Conservation (phyloP, 2,888 invertebrate species). For the Griposia aprilina region DNA sequence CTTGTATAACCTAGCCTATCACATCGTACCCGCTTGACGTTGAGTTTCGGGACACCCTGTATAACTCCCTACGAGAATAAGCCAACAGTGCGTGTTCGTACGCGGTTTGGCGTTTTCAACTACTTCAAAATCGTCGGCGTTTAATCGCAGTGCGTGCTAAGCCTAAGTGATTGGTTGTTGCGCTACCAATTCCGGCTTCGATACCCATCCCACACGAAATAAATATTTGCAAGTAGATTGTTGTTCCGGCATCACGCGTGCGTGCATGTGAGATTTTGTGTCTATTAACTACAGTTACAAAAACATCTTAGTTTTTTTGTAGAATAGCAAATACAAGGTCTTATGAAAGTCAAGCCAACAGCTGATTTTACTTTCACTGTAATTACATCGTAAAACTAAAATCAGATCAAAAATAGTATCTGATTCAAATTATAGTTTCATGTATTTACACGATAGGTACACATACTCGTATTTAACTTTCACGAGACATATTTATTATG, state of each 20-base stretch:
- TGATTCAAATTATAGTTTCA: background rate
- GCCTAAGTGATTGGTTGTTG: constrained; percentile 4
- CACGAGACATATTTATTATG: background rate
- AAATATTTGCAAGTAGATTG: background rate
- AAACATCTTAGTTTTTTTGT: constrained; percentile 13
- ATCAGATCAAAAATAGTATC: constrained; percentile 18
- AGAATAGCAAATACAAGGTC: constrained; percentile 18
- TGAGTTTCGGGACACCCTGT: too few relatives aligned
- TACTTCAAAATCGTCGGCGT: background rate
- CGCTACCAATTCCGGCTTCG: constrained; percentile 6
- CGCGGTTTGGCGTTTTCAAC: background rate
- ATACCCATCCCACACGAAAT: constrained; percentile 11
- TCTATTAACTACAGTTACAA: background rate
- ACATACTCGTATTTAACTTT: background rate
- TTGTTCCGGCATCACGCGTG: constrained; percentile 1
- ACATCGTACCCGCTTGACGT: too few relatives aligned
- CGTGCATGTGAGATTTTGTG: background rate
- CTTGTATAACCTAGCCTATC: too few relatives aligned
- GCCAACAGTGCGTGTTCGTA: background rate
- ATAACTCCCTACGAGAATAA: background rate
- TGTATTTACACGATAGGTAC: background rate
- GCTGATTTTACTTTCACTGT: constrained; percentile 6
- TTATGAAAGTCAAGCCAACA: constrained; percentile 20
- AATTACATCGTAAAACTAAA: constrained; percentile 25
- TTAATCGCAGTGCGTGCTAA: background rate